Evolutionary conservation across 2,797 vertebrate species (phyloP).

Genomic region (Molossus molossus): DNA sequence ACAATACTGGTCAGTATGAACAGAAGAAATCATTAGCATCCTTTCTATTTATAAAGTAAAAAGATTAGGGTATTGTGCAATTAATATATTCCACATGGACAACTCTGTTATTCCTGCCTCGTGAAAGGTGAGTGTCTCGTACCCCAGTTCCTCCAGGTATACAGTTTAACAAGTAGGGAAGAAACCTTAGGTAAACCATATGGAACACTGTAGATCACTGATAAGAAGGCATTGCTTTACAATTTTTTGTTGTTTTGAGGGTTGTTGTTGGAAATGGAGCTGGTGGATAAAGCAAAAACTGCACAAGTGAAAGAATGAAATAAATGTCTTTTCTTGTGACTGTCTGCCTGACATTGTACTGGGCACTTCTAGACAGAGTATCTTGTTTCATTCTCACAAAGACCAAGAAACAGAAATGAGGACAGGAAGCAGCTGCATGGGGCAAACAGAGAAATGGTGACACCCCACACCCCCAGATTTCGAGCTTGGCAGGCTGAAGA

Average conservation of each 20-base stretch:
- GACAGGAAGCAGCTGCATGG: neutral
- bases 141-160: slow-evolving; percentile 55
- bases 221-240: neutral
- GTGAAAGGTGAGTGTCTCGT: slow-evolving; percentile 18
- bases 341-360: neutral
- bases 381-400: slow-evolving; percentile 20
- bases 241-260: neutral
- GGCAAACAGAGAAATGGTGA: neutral
- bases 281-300: neutral
- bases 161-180: slow-evolving; percentile 55
- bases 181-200: neutral
- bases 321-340: neutral
- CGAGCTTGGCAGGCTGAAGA: neutral
- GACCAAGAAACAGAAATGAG: neutral
- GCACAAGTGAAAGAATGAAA: slow-evolving; percentile 16
- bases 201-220: neutral
- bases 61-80: slow-evolving; percentile 76
- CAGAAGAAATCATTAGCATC: slow-evolving; percentile 76
- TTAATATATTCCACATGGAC: slow-evolving; percentile 72
- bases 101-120: slow-evolving; percentile 68
- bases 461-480: neutral
- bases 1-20: slow-evolving; percentile 76
- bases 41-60: slow-evolving; percentile 68
- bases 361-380: neutral
- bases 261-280: neutral